phyloP scores from a whole-genome alignment of 2,888 invertebrate genomes.

The Trichopria drosophilae region DNA sequence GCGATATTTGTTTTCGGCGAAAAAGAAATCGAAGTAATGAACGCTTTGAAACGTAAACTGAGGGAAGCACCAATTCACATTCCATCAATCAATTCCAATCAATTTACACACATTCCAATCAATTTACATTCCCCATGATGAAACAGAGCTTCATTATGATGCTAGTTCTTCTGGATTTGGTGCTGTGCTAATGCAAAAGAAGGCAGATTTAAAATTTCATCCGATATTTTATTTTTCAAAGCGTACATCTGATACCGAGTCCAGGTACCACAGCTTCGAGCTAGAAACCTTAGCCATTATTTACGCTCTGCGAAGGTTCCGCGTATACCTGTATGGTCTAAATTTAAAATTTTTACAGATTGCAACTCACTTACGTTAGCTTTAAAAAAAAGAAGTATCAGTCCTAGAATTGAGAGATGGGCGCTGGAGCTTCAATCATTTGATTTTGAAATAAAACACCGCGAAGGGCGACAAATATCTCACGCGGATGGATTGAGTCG shows the following conservation, averaged over 20 bases:
- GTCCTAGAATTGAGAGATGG: slow-evolving; percentile 43
- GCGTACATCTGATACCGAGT: slow-evolving; percentile 36
- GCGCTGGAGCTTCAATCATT: slow-evolving; percentile 34
- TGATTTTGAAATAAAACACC: slow-evolving; percentile 35
- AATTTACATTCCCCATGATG: slow-evolving; percentile 41
- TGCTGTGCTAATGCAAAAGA: slow-evolving; percentile 6
- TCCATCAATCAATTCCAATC: no score
- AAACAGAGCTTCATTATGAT: no score
- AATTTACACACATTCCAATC: no score
- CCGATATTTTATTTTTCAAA: slow-evolving; percentile 12
- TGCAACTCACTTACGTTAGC: slow-evolving; percentile 37
- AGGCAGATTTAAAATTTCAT: not conserved
- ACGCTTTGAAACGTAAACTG: no score
- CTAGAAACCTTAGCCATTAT: no score
- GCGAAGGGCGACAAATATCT: slow-evolving; percentile 30
- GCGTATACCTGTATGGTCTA: no score
- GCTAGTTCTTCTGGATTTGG: slow-evolving; percentile 25
- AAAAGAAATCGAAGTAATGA: no score
- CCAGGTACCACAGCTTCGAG: no score
- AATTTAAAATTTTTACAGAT: slow-evolving; percentile 1
- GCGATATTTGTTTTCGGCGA: no score
- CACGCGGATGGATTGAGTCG: slow-evolving; percentile 41
- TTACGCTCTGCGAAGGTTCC: slow-evolving; percentile 37
- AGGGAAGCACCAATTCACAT: no score
- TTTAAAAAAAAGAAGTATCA: slow-evolving; percentile 42